Conservation (phyloP, 2,797 vertebrate species). For the Lithobates sylvaticus region DNA sequence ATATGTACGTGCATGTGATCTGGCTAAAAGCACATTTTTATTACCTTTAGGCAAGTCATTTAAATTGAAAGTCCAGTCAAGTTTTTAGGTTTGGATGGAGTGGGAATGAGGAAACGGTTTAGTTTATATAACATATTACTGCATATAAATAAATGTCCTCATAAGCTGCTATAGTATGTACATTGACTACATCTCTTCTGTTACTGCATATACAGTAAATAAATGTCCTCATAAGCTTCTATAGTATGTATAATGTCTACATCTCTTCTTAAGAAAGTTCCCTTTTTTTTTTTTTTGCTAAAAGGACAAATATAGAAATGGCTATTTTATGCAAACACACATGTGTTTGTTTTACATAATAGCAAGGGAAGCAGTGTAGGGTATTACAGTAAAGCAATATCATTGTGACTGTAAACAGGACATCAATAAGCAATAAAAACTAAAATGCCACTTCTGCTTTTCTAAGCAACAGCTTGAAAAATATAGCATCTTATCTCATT, state of each 20-base stretch:
- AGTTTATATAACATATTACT: neutral
- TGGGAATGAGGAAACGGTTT: too few relatives aligned
- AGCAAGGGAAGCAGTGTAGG: neutral
- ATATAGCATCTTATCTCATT: neutral
- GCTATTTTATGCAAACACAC: neutral
- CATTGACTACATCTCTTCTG: too few relatives aligned
- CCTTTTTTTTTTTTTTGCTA: neutral
- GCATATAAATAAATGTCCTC: too few relatives aligned
- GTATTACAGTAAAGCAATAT: neutral
- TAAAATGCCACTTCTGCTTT: conserved; percentile 12
- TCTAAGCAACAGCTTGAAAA: neutral
- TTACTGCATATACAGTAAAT: too few relatives aligned
- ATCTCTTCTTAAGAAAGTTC: neutral
- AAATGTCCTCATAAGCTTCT: neutral
- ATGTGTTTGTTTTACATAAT: neutral
- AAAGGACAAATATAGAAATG: neutral
- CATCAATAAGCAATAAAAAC: neutral
- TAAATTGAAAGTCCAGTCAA: too few relatives aligned
- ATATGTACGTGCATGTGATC: too few relatives aligned
- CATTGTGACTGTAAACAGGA: neutral
- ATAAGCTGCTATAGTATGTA: too few relatives aligned
- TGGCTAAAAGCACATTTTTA: too few relatives aligned
- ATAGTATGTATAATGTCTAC: too few relatives aligned
- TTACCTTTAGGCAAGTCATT: too few relatives aligned
- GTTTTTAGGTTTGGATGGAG: too few relatives aligned